Evolutionary conservation across 2,113 vertebrate genomes (phyloP).

Genomic region (Neolamprologus hecqui): DNA sequence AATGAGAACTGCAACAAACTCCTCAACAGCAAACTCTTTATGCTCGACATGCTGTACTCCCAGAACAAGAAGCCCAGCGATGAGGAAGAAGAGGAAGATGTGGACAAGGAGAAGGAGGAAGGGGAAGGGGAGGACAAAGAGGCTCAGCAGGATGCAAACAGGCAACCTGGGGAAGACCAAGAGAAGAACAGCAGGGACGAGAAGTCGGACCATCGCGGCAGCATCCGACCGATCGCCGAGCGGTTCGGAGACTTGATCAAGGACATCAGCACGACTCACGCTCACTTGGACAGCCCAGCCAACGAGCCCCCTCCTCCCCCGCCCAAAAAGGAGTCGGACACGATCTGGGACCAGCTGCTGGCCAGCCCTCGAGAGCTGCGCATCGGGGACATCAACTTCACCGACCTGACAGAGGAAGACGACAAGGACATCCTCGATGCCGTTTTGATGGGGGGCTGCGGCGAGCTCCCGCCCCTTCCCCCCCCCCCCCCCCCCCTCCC

Average conservation of each 20-base stretch:
- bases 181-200: conserved; percentile 30
- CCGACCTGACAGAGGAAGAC: conserved; percentile 88
- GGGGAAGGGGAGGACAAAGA: conserved; percentile 58
- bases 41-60: conserved; percentile 97
- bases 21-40: conserved; percentile 89
- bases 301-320: conserved; percentile 55
- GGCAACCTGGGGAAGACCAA: conserved; percentile 50
- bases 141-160: conserved; percentile 57
- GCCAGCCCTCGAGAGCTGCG: conserved; percentile 88
- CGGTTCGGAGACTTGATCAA: conserved; percentile 84
- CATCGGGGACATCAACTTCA: conserved; percentile 97
- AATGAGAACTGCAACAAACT: conserved; percentile 86
- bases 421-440: conserved; percentile 85
- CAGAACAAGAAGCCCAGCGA: conserved; percentile 82
- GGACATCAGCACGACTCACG: conserved; percentile 50
- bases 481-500: conserved; percentile 83
- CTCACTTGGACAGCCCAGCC: conserved; percentile 20
- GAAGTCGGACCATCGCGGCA: conserved; percentile 73
- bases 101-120: conserved; percentile 61
- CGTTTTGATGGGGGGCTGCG: conserved; percentile 69
- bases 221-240: conserved; percentile 83
- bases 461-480: conserved; percentile 80
- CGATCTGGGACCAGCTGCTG: conserved; percentile 97
- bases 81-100: conserved; percentile 77
- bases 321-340: conserved; percentile 84